Conservation (phyloP, 2,113 vertebrate genomes). For the Centropristis striata region DNA sequence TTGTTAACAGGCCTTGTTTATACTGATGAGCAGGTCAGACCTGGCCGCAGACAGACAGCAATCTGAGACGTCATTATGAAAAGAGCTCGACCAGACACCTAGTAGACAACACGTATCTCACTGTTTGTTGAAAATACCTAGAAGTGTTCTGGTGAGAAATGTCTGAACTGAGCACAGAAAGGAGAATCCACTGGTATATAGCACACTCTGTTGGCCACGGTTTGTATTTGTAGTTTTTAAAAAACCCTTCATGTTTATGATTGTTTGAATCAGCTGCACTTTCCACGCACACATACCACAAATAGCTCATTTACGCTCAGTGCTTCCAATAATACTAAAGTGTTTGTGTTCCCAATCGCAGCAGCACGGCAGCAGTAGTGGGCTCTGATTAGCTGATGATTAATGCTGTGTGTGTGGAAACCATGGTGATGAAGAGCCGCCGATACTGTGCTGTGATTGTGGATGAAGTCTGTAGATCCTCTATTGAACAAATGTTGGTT, state of each 20-base stretch:
- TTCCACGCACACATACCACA: not conserved
- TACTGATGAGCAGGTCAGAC: not conserved
- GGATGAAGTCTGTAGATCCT: not conserved
- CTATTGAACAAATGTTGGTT: not conserved
- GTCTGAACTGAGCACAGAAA: not conserved
- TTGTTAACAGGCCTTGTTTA: not conserved
- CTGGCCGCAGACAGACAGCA: not conserved
- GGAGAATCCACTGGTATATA: not conserved
- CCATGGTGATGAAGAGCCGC: conserved; percentile 35
- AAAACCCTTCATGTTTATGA: not conserved
- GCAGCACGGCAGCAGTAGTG: not conserved
- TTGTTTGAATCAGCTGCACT: conserved; percentile 4
- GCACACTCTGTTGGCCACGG: conserved; percentile 63
- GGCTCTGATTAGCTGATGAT: conserved; percentile 35
- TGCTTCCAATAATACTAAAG: not conserved
- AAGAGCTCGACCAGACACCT: not conserved
- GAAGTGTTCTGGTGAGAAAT: not conserved
- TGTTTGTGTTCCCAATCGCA: not conserved
- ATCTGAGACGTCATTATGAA: not conserved
- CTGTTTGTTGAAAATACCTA: conserved; percentile 12
- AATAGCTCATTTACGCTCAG: not conserved
- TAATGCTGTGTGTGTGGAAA: conserved; percentile 36
- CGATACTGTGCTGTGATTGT: conserved; percentile 8
- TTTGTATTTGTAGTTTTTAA: not conserved
- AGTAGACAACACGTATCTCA: not conserved